A percentile compares a stretch with the other conserved stretches of the same genome.
Conservation (phyloP, 2,888 invertebrate species). For the Ischnus inquisitorius region DNA sequence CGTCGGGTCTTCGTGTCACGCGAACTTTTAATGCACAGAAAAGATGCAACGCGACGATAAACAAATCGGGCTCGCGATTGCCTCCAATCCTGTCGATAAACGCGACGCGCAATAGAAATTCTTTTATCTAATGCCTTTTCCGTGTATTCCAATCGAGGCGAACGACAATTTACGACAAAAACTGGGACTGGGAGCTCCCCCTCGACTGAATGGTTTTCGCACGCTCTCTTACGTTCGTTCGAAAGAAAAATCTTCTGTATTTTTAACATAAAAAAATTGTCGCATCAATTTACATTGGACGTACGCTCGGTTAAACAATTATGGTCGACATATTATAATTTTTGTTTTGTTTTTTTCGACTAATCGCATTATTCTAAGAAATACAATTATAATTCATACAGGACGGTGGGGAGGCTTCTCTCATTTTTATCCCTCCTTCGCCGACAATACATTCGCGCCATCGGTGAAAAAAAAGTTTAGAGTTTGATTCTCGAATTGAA, state of each 20-base stretch:
- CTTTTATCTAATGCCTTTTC: constrained; percentile 24
- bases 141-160: background rate
- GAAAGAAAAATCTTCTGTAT: constrained; percentile 43
- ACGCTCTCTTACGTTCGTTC: background rate
- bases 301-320: constrained; percentile 62
- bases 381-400: constrained; percentile 51
- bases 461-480: background rate
- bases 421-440: background rate
- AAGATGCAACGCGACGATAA: constrained; percentile 62
- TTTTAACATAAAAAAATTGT: constrained; percentile 49
- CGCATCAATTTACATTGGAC: constrained; percentile 50
- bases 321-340: constrained; percentile 38
- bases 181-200: background rate
- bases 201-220: background rate
- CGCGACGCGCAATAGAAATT: constrained; percentile 19
- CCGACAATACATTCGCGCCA: background rate
- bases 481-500: constrained; percentile 3
- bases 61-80: constrained; percentile 7
- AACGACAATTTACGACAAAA: background rate
- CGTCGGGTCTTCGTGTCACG: constrained; percentile 38
- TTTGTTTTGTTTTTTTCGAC: too few species aligned
- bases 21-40: constrained; percentile 63
- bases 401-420: constrained; percentile 16
- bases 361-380: constrained; percentile 39
- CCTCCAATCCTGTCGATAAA: constrained; percentile 20